A percentile compares a stretch with the other conserved stretches of the same genome.
Evolutionary conservation across 2,888 invertebrate genomes (phyloP).

Genomic region (Eugnorisma glareosa): DNA sequence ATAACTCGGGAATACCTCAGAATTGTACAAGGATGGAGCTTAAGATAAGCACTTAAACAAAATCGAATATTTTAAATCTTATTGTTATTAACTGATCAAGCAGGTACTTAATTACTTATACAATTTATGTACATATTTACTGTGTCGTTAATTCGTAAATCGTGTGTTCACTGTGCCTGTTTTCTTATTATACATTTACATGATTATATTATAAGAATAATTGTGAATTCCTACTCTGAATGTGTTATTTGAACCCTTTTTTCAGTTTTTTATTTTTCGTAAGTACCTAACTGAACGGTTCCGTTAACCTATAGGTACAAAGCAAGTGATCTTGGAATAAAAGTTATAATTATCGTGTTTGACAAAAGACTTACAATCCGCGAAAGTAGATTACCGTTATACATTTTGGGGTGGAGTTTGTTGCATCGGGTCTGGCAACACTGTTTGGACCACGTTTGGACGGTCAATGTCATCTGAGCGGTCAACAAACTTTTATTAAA

Average conservation of each 20-base stretch:
- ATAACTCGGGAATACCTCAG: not conserved
- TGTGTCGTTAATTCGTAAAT: not conserved
- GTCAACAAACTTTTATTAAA: constrained; percentile 24
- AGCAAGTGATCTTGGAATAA: not conserved
- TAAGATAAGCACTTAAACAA: not conserved
- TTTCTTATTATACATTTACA: constrained; percentile 4
- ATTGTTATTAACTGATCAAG: not conserved
- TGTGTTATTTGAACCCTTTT: constrained; percentile 6
- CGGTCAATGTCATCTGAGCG: constrained; percentile 6
- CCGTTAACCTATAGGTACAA: no score
- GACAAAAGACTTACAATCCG: not conserved
- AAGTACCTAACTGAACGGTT: not conserved
- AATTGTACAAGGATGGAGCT: not conserved
- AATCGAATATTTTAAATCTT: constrained; percentile 4
- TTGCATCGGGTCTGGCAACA: constrained; percentile 19
- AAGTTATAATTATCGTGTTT: not conserved
- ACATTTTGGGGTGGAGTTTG: not conserved
- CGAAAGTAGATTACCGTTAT: not conserved
- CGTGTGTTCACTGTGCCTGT: constrained; percentile 7
- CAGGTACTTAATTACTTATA: not conserved
- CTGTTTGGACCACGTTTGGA: not conserved
- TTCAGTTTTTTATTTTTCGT: not conserved
- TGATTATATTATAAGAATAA: not conserved
- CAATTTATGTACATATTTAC: not conserved
- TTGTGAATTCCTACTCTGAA: not conserved